A percentile compares a stretch with the other conserved stretches of the same genome.
Evolutionary conservation across 2,888 invertebrate genomes (phyloP).

Genomic region (Lamproptera curius): DNA sequence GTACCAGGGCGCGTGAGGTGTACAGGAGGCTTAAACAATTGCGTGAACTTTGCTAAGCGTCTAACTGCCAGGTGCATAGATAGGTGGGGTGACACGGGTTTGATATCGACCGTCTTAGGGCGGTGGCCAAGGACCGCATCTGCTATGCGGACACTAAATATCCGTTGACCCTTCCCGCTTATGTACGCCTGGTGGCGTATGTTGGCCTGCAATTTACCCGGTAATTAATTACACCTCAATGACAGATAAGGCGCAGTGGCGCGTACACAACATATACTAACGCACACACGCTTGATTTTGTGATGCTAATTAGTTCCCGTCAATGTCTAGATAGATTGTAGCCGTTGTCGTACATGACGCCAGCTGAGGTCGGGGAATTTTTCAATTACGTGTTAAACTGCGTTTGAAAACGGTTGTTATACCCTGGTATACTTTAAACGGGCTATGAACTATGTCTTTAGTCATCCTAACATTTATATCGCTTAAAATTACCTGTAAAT

Average conservation of each 20-base stretch:
- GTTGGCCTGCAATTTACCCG: slow-evolving; percentile 54
- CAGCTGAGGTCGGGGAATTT: too few relatives aligned
- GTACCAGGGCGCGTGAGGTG: background rate
- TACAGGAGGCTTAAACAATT: background rate
- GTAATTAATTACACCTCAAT: slow-evolving; percentile 73
- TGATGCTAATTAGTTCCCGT: slow-evolving; percentile 21
- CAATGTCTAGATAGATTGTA: slow-evolving; percentile 16
- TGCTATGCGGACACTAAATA: slow-evolving; percentile 74
- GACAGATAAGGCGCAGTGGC: slow-evolving; percentile 67
- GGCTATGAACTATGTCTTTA: too few relatives aligned
- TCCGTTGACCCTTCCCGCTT: slow-evolving; percentile 68
- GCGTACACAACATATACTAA: slow-evolving; percentile 32
- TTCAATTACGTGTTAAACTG: too few relatives aligned
- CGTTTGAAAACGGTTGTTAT: too few relatives aligned
- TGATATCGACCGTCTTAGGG: slow-evolving; percentile 76
- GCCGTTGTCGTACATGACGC: too few relatives aligned
- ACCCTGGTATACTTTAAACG: too few relatives aligned
- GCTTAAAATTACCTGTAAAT: too few relatives aligned
- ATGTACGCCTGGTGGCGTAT: slow-evolving; percentile 52
- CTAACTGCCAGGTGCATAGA: slow-evolving; percentile 70
- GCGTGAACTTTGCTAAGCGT: slow-evolving; percentile 24
- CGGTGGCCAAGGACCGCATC: slow-evolving; percentile 74
- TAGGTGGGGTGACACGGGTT: slow-evolving; percentile 63
- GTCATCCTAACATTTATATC: too few relatives aligned
- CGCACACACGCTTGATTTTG: slow-evolving; percentile 27